Percentiles rank a stretch among this genome's conserved stretches.
phyloP scores from a whole-genome alignment of 2,113 vertebrate species.

The Alligator mississippiensis region DNA sequence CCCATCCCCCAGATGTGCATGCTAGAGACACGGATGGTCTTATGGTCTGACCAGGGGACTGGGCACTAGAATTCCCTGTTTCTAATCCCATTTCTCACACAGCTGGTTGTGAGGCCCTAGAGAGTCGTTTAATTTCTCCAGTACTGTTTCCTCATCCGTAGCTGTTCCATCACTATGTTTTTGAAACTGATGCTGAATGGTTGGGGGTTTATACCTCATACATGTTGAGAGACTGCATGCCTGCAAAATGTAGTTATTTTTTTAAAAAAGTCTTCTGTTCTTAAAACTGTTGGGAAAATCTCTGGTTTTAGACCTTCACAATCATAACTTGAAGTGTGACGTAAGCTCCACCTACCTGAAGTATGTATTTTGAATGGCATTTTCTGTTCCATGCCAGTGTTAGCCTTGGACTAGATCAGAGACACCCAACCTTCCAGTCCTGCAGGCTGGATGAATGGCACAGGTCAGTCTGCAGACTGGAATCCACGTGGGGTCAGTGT shows the following conservation, averaged over 20 bases:
- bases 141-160: not conserved
- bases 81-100: not conserved
- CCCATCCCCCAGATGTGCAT: not conserved
- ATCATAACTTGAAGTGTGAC: constrained; percentile 38
- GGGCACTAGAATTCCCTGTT: not conserved
- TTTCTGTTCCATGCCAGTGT: constrained; percentile 8
- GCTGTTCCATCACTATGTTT: constrained; percentile 31
- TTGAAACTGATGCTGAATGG: constrained; percentile 37
- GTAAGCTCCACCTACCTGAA: constrained; percentile 31
- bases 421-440: not conserved
- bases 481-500: no score
- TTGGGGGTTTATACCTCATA: constrained; percentile 20
- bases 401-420: constrained; percentile 15
- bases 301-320: not conserved
- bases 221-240: not conserved
- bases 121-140: not conserved
- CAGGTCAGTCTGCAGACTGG: no score
- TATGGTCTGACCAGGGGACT: not conserved
- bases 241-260: constrained; percentile 21
- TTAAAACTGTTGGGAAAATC: not conserved
- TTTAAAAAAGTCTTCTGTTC: constrained; percentile 23
- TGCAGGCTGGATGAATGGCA: not conserved
- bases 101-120: not conserved
- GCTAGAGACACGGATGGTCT: not conserved
- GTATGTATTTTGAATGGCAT: constrained; percentile 4